Evolutionary conservation across 1,140 invertebrate genomes (phyloP).

Genomic region (Anoplolepis gracilipes): DNA sequence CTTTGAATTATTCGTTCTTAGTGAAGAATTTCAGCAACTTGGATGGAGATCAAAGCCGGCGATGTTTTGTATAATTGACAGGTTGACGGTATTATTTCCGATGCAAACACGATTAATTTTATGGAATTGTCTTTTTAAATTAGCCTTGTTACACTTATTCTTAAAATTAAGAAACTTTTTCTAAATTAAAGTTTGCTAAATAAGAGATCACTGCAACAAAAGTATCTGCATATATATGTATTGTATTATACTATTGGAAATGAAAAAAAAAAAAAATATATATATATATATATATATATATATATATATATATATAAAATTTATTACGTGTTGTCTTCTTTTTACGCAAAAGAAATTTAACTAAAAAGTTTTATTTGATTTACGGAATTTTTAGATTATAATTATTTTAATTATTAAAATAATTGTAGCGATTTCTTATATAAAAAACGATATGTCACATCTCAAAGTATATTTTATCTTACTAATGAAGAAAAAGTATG

Average conservation of each 20-base stretch:
- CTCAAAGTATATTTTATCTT: not conserved
- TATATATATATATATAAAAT: not conserved
- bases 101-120: not conserved
- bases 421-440: conserved; percentile 12
- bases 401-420: not conserved
- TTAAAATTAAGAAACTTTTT: not conserved
- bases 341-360: not conserved
- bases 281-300: no score
- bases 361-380: not conserved
- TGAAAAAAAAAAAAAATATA: no score
- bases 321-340: not conserved
- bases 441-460: not conserved
- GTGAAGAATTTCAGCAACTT: conserved; percentile 69
- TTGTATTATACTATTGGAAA: no score
- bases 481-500: conserved; percentile 34
- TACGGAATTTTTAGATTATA: not conserved
- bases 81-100: not conserved
- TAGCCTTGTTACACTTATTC: not conserved
- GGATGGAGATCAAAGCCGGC: conserved; percentile 74
- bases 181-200: not conserved
- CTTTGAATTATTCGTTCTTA: conserved; percentile 60
- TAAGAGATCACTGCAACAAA: not conserved
- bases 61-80: conserved; percentile 49
- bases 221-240: not conserved
- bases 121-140: not conserved